A percentile compares a stretch with the other conserved stretches of the same genome.
phyloP scores from a whole-genome alignment of 1,140 invertebrate genomes.

The Tetramorium parvispinum region DNA sequence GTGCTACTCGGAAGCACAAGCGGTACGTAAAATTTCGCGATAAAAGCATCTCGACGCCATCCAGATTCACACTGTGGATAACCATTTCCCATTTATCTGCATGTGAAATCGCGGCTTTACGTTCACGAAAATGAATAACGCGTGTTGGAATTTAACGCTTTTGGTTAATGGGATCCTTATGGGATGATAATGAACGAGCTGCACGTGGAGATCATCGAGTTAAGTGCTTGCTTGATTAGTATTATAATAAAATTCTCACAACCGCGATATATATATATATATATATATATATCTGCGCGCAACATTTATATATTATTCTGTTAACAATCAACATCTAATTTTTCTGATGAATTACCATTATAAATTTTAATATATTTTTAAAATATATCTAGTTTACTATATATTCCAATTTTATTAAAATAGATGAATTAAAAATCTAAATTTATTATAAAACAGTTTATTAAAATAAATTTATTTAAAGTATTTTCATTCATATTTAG shows the following conservation, averaged over 20 bases:
- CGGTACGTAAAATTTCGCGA: constrained; percentile 54
- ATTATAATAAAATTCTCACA: background rate
- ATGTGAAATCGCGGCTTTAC: background rate
- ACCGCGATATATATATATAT: background rate
- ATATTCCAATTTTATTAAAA: background rate
- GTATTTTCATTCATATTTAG: background rate
- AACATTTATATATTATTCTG: background rate
- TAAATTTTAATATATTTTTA: background rate
- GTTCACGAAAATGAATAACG: constrained; percentile 29
- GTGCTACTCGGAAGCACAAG: constrained; percentile 17
- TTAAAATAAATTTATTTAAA: constrained; percentile 8
- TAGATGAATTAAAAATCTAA: background rate
- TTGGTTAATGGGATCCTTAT: constrained; percentile 21
- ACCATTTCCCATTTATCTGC: constrained; percentile 42
- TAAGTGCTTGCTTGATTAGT: constrained; percentile 14
- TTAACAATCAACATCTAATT: background rate
- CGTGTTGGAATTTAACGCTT: constrained; percentile 6
- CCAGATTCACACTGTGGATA: constrained; percentile 14
- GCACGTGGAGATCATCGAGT: background rate
- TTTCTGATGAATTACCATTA: background rate
- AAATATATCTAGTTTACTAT: background rate
- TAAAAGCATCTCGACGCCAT: constrained; percentile 49
- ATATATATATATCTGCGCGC: background rate
- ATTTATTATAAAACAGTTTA: background rate
- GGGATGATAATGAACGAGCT: background rate